These are phyloP conservation scores for Mythimna albipuncta DNA, from an alignment of 2,888 invertebrate genomes.

Conservation along the genomic window DNA sequence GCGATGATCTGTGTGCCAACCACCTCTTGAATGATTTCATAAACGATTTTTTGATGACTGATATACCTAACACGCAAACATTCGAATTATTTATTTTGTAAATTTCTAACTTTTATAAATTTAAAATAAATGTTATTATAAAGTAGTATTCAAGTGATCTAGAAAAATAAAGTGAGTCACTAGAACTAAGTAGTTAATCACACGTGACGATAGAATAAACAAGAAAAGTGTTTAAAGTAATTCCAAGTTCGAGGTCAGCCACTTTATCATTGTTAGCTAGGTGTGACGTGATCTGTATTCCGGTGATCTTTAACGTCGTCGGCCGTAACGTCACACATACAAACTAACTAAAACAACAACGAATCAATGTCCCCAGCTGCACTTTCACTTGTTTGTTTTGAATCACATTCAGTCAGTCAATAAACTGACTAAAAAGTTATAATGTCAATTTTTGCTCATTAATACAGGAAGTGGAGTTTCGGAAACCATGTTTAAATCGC, in stretches of 20 bases:
- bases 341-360: slow-evolving; percentile 53
- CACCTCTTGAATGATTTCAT: slow-evolving; percentile 48
- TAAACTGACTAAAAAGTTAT: slow-evolving; percentile 43
- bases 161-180: slow-evolving; percentile 32
- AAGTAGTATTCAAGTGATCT: background rate
- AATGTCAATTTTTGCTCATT: slow-evolving; percentile 42
- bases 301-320: slow-evolving; percentile 45
- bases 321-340: slow-evolving; percentile 31
- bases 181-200: slow-evolving; percentile 22
- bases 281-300: slow-evolving; percentile 70
- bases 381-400: slow-evolving; percentile 65
- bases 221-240: slow-evolving; percentile 54
- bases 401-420: slow-evolving; percentile 42
- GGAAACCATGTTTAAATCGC: slow-evolving; percentile 73
- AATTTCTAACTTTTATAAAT: background rate
- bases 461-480: slow-evolving; percentile 57
- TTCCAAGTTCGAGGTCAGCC: slow-evolving; percentile 72
- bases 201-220: slow-evolving; percentile 46
- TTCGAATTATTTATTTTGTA: slow-evolving; percentile 5
- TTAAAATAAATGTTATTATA: no score
- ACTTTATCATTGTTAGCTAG: slow-evolving; percentile 70
- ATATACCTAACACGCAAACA: slow-evolving; percentile 7
- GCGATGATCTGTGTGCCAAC: slow-evolving; percentile 56
- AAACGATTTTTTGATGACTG: slow-evolving; percentile 44
- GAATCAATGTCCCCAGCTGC: slow-evolving; percentile 35